phyloP scores from a whole-genome alignment of 2,113 vertebrate genomes.

The Nettapus auritus region DNA sequence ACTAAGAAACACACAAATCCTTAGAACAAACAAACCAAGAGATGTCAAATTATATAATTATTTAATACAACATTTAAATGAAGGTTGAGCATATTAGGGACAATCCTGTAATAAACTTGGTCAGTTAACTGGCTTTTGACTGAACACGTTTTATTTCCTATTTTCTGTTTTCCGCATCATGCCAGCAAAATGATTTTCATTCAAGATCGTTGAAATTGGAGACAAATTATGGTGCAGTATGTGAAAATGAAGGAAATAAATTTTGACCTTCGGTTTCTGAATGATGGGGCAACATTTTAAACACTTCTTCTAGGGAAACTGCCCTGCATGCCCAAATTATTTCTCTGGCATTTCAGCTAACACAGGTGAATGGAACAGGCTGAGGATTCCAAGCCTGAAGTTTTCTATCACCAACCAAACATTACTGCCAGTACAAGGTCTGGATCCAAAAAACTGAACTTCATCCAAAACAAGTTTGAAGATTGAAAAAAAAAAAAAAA shows the following conservation, averaged over 20 bases:
- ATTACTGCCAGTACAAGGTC: not conserved
- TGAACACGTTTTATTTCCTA: not conserved
- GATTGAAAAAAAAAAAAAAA: not conserved
- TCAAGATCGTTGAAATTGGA: not conserved
- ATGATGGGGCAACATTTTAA: not conserved
- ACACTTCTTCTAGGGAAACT: not conserved
- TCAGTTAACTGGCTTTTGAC: not conserved
- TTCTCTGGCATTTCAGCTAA: not conserved
- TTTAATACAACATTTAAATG: not conserved
- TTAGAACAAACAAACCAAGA: not conserved
- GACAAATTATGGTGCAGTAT: not conserved
- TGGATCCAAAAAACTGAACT: not conserved
- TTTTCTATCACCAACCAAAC: not conserved
- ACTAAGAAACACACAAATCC: not conserved
- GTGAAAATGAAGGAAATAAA: conserved; percentile 13
- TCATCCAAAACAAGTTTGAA: not conserved
- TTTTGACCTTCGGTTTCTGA: not conserved
- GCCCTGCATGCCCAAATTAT: not conserved
- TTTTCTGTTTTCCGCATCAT: not conserved
- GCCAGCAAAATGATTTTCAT: not conserved
- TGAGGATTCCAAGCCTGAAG: not conserved
- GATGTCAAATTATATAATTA: not conserved
- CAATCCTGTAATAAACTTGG: not conserved
- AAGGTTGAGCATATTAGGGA: not conserved
- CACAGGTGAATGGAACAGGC: not conserved